Percentiles rank a stretch among this genome's conserved stretches.
Evolutionary conservation across 1,140 invertebrate species (phyloP).

Genomic region (Lucilia sericata): DNA sequence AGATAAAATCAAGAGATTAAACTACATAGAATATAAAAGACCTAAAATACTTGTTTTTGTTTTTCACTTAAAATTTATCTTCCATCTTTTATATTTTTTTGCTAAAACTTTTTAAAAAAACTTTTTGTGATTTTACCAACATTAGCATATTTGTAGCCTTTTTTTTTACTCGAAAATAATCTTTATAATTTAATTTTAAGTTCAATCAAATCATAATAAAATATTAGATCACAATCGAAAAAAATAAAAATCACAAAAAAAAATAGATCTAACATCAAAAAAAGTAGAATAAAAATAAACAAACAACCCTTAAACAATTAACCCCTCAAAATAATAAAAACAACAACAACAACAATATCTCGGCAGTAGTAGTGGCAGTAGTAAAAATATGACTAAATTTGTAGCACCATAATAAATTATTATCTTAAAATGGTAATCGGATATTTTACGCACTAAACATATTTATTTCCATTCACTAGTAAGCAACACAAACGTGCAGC

Average conservation of each 20-base stretch:
- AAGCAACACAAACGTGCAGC: background rate
- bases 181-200: conserved; percentile 27
- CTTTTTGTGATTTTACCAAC: too few relatives aligned
- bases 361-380: background rate
- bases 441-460: conserved; percentile 29
- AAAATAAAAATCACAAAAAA: background rate
- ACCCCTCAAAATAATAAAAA: conserved; percentile 30
- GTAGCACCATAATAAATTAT: conserved; percentile 11
- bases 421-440: conserved; percentile 43
- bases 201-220: conserved; percentile 40
- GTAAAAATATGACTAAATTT: conserved; percentile 5
- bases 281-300: background rate
- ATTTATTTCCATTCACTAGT: background rate
- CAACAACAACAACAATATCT: background rate
- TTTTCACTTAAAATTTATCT: too few relatives aligned
- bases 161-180: background rate
- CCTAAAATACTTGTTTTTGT: too few relatives aligned
- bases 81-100: too few relatives aligned
- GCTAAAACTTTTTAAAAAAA: too few relatives aligned
- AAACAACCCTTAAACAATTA: conserved; percentile 42
- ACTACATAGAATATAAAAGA: too few relatives aligned
- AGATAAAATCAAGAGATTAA: too few relatives aligned
- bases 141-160: conserved; percentile 2
- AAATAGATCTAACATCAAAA: background rate
- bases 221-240: conserved; percentile 9